Percentiles rank a stretch among this genome's conserved stretches.
phyloP scores from a whole-genome alignment of 2,797 vertebrate species.

The Acanthurus leucopareius region DNA sequence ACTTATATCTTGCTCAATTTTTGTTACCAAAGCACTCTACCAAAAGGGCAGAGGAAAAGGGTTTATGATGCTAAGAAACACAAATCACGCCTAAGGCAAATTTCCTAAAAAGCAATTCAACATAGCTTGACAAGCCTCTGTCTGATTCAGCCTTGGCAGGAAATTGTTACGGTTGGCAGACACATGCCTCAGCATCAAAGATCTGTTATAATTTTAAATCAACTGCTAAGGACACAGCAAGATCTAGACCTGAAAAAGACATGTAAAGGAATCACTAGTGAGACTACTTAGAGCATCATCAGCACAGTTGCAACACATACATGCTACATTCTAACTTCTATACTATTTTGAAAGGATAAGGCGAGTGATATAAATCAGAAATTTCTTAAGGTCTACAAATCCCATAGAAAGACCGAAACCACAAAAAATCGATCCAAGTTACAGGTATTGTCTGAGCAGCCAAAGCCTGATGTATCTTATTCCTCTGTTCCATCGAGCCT shows the following conservation, averaged over 20 bases:
- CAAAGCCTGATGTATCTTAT: background rate
- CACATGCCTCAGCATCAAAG: slow-evolving; percentile 48
- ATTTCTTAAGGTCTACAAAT: slow-evolving; percentile 3
- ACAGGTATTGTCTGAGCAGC: background rate
- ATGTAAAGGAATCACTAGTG: slow-evolving; percentile 11
- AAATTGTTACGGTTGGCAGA: slow-evolving; percentile 44
- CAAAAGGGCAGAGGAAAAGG: slow-evolving; percentile 15
- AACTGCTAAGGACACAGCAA: slow-evolving; percentile 52
- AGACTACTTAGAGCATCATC: slow-evolving; percentile 17
- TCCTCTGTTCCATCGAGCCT: too few species aligned
- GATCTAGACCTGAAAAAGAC: slow-evolving; percentile 32
- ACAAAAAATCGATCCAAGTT: background rate
- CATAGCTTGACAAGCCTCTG: slow-evolving; percentile 36
- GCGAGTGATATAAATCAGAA: background rate
- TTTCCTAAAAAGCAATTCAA: slow-evolving; percentile 49
- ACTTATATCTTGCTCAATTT: slow-evolving; percentile 11
- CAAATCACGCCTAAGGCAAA: slow-evolving; percentile 35
- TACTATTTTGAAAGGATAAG: background rate
- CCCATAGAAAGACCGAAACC: background rate
- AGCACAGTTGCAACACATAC: slow-evolving; percentile 3
- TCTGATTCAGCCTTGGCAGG: slow-evolving; percentile 56
- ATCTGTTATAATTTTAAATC: slow-evolving; percentile 40
- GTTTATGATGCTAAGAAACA: slow-evolving; percentile 23
- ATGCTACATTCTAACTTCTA: background rate
- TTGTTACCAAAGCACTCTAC: slow-evolving; percentile 28